Conservation (phyloP, 2,113 vertebrate genomes). For the Micronycteris hirsuta region DNA sequence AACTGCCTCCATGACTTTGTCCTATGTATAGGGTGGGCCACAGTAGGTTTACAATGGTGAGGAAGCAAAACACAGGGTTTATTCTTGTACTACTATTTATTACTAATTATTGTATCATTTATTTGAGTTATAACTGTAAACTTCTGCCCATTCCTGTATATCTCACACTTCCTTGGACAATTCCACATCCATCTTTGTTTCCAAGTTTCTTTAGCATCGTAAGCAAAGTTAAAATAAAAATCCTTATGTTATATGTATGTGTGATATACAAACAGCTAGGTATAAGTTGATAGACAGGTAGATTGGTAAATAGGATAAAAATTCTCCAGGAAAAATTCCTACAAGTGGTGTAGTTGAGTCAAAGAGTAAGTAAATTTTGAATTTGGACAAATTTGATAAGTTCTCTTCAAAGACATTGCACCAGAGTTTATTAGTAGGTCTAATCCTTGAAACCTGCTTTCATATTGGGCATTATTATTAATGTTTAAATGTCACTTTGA, state of each 20-base stretch:
- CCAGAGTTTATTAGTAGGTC: background rate
- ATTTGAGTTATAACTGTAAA: background rate
- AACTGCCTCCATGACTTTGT: background rate
- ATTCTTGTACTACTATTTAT: background rate
- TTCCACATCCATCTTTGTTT: background rate
- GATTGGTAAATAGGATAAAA: background rate
- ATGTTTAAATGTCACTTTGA: constrained; percentile 38
- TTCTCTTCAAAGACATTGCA: background rate
- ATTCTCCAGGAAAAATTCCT: background rate
- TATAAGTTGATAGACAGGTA: background rate
- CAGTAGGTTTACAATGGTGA: background rate
- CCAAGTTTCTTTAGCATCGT: background rate
- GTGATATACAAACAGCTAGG: background rate
- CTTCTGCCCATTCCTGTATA: background rate
- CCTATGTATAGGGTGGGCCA: background rate
- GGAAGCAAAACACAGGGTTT: background rate
- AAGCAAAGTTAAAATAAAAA: background rate
- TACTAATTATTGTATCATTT: background rate
- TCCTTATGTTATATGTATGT: background rate
- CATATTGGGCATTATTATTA: background rate
- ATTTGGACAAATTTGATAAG: constrained; percentile 20
- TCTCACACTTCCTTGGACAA: background rate
- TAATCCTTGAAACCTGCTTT: constrained; percentile 18
- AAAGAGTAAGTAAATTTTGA: background rate
- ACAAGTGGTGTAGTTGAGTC: background rate